A percentile compares a stretch with the other conserved stretches of the same genome.
phyloP scores from a whole-genome alignment of 2,113 vertebrate species.

The Copsychus sechellarum region DNA sequence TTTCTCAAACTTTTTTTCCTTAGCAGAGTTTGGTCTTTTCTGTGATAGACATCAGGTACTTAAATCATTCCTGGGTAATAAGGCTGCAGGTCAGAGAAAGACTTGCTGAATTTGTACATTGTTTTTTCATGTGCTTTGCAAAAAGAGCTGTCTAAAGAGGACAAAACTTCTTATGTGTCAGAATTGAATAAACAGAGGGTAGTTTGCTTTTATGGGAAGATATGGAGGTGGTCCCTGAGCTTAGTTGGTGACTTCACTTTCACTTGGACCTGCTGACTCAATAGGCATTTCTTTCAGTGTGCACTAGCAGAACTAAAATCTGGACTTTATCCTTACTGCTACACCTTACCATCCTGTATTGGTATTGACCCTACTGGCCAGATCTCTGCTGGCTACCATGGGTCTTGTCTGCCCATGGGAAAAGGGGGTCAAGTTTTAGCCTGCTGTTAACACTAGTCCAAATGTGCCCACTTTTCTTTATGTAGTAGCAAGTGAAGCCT shows the following conservation, averaged over 20 bases:
- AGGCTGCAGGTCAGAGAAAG: neutral
- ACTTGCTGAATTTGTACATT: neutral
- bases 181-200: neutral
- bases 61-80: neutral
- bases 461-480: neutral
- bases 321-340: neutral
- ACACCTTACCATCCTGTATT: neutral
- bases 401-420: neutral
- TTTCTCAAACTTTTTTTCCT: neutral
- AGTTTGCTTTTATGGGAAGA: neutral
- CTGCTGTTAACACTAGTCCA: neutral
- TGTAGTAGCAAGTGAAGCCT: neutral
- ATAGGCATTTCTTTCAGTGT: neutral
- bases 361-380: neutral
- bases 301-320: neutral
- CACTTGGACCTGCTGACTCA: neutral
- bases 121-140: neutral
- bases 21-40: neutral
- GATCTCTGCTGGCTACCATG: neutral
- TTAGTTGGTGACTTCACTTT: neutral
- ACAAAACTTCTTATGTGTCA: neutral
- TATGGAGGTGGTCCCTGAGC: neutral
- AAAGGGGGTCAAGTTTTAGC: neutral
- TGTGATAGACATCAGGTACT: neutral
- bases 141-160: neutral